Evolutionary conservation across 30 jellyfish, hydroid and myxozoan species (phyloP), one percentile per base, ranked within the genome.

Genomic region (Chironex yamaguchii): DNA sequence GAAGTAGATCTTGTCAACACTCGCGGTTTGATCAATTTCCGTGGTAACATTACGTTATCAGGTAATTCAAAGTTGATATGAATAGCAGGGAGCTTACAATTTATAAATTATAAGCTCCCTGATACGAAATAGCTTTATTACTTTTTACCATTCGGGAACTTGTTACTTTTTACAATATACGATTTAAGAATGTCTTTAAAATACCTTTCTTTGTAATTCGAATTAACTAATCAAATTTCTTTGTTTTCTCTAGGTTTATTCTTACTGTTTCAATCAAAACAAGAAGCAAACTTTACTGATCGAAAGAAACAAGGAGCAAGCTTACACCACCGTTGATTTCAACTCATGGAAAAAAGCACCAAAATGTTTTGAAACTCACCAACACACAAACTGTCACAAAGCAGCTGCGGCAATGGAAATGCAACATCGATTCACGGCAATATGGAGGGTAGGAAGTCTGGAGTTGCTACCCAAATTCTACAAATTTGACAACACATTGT

Each of bases 231-330:
- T n/a, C n/a, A n/a, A n/a, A n/a, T n/a, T n/a, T n/a, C n/a, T n/a
- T n/a, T n/a, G n/a, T n/a, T n/a, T n/a, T n/a, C n/a, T n/a, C 31
- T 71, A 28, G 22, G 30, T 70, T 26, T 70, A 72, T 29, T 48
- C 84, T 2, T 70, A 70, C 81, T 70, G 84, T 23, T 28, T 70
- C 74, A 70, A 70, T 22, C 80, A 70, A 6, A 28, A 70, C 1
- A 0, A 70, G 42, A 29, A 62, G 0, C 74, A 62, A 27, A 32
- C 22, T 20, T 70, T 70, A 72, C 84, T 70, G 14, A 70, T 2
- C n/a, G 84, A 70, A 29, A 1, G 84, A 34, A 70, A 70, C 80
- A 70, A 70, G 84, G 80, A 70, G 32, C 84, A 70, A 70, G 84
- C 32, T 13, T 70, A 70, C 26, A 70, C 34, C 58, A 42, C 13